Conservation (phyloP, 1,140 invertebrate species). For the Neodiprion fabricii region DNA sequence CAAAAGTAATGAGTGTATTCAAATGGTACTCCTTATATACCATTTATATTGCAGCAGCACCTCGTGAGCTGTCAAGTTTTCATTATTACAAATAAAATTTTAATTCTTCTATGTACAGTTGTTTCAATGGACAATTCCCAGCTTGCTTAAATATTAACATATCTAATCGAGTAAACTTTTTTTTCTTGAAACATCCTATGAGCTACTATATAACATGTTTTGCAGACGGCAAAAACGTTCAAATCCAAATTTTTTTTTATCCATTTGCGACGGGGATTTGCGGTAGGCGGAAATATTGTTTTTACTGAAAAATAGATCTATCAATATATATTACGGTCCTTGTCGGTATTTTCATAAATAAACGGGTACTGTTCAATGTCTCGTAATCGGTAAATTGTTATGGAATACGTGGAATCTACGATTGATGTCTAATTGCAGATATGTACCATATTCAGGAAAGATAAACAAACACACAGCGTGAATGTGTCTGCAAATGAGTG, state of each 20-base stretch:
- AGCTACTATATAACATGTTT: no score
- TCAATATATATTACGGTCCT: no score
- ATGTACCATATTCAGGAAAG: constrained; percentile 57
- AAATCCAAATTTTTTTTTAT: no score
- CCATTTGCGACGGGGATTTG: no score
- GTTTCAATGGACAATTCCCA: constrained; percentile 3
- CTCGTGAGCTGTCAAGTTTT: neutral
- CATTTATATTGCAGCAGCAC: neutral
- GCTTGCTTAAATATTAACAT: neutral
- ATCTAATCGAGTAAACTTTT: no score
- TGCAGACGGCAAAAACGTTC: no score
- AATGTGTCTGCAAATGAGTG: constrained; percentile 53
- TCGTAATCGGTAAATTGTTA: neutral
- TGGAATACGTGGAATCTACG: neutral
- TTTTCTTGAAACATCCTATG: no score
- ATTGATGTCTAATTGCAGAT: constrained; percentile 53
- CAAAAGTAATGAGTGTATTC: neutral
- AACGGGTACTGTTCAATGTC: no score
- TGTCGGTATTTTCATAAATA: no score
- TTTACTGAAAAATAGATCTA: no score
- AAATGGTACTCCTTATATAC: neutral
- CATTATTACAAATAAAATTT: neutral
- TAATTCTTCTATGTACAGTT: constrained; percentile 3
- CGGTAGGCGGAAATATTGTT: no score
- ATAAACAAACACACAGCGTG: constrained; percentile 46